These are phyloP conservation scores for Pediacus dermestoides DNA, from an alignment of 2,888 invertebrate species.

Conservation along the genomic window DNA sequence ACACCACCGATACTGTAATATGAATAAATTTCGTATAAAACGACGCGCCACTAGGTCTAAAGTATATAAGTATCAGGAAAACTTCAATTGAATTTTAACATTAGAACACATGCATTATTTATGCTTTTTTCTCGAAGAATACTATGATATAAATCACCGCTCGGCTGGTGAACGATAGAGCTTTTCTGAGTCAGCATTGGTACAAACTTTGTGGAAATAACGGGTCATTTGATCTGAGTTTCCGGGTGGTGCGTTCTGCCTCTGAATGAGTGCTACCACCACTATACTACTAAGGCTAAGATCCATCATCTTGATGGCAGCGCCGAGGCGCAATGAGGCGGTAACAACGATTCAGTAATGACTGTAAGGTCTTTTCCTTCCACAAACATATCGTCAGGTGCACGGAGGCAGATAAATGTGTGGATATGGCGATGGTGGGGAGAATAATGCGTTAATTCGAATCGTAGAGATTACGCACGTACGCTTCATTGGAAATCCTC, in stretches of 20 bases:
- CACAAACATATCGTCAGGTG: constrained; percentile 38
- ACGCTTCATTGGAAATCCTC: constrained; percentile 52
- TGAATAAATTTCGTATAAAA: too few relatives aligned
- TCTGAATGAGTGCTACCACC: constrained; percentile 4
- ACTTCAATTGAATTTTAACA: too few relatives aligned
- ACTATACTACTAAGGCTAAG: not conserved
- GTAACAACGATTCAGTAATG: constrained; percentile 29
- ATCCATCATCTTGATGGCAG: constrained; percentile 27
- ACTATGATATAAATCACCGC: constrained; percentile 1
- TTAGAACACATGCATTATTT: too few relatives aligned
- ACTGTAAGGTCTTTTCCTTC: constrained; percentile 21
- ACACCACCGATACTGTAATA: too few relatives aligned
- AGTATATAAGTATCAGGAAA: too few relatives aligned
- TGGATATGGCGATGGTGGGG: constrained; percentile 17
- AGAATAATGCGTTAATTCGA: constrained; percentile 57
- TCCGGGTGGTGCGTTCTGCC: constrained; percentile 27
- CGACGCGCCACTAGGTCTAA: too few relatives aligned
- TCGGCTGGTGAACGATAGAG: constrained; percentile 3
- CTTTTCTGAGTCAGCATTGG: constrained; percentile 9
- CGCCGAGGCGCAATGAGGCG: constrained; percentile 31
- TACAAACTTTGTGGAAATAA: constrained; percentile 28
- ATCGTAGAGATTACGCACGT: constrained; percentile 60
- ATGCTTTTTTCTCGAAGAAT: too few relatives aligned
- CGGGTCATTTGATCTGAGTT: constrained; percentile 37
- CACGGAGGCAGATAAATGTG: constrained; percentile 30